Evolutionary conservation across 2,113 vertebrate genomes (phyloP), one percentile per base, ranked within the genome.

Genomic region (Dolichotis patagonum): DNA sequence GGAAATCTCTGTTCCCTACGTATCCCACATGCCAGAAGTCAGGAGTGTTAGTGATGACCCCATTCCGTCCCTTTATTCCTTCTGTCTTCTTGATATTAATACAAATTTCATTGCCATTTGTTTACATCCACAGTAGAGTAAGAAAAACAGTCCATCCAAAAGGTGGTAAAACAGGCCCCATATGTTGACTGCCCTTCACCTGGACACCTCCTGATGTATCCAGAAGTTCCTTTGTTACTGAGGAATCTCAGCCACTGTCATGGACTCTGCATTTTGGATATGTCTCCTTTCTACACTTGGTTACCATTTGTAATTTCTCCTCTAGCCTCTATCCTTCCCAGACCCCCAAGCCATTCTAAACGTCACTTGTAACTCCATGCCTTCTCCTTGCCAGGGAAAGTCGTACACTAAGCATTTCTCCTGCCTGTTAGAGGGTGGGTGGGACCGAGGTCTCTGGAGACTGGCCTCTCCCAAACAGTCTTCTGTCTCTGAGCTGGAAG

Each of bases 171-270:
- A 46, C 30, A 88, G 90, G 16, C 5, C 43, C n/a, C 32, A 13
- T 7, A 46, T 9, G 2, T 8, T 7, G 26, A 13, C 11, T 0
- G n/a, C 4, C 24, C 38, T 85, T 32, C 24, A 13, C 9, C n/a
- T 1, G 10, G 54, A n/a, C 5, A 75, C 14, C 7, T 28, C 28
- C 20, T 1, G 0, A 0, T 46, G 11, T 52, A 4, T 49, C 24
- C 30, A 1, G 58, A 56, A 22, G 30, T 43, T 3, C 54, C 38
- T 5, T 28, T 19, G 85, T 56, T 49, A 30, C 46, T 0, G 26
- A 78, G 32, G 19, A 67, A 12, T 16, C 82, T 7, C 6, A 46
- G 8, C 2, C 35, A 28, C 60, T 11, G 1, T 56, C 3, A 0
- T 0, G 32, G 30, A 2, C 28, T 63, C 19, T 65, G 46, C 17